Conservation (phyloP, 2,888 invertebrate genomes). For the Chaetogeoica ovagalla region DNA sequence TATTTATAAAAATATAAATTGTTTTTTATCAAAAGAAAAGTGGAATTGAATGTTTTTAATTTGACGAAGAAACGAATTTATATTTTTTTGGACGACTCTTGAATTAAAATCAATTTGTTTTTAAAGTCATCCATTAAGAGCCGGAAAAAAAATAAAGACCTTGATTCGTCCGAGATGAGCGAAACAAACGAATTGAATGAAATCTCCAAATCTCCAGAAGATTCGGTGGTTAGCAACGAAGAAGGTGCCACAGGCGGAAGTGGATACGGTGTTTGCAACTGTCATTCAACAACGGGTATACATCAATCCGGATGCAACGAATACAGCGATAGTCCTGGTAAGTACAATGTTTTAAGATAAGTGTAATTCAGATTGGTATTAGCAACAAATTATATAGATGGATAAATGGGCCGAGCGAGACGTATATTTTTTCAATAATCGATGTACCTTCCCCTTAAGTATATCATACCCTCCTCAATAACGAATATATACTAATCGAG, state of each 20-base stretch:
- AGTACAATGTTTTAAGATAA: not conserved
- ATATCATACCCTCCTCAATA: too few species aligned
- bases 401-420: too few species aligned
- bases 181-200: conserved; percentile 63
- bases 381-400: too few species aligned
- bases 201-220: conserved; percentile 84
- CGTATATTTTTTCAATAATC: too few species aligned
- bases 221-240: conserved; percentile 86
- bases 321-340: not conserved
- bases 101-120: not conserved
- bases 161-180: conserved; percentile 43
- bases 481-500: too few species aligned
- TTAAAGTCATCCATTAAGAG: conserved; percentile 38
- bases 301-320: conserved; percentile 7
- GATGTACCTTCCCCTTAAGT: too few species aligned
- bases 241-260: conserved; percentile 63
- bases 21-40: too few species aligned
- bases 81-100: too few species aligned
- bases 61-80: too few species aligned
- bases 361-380: too few species aligned
- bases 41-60: too few species aligned
- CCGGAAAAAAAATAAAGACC: conserved; percentile 7
- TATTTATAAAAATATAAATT: too few species aligned
- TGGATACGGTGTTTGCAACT: not conserved
- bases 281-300: conserved; percentile 25